phyloP scores from a whole-genome alignment of 2,797 vertebrate genomes.

The Falco biarmicus region DNA sequence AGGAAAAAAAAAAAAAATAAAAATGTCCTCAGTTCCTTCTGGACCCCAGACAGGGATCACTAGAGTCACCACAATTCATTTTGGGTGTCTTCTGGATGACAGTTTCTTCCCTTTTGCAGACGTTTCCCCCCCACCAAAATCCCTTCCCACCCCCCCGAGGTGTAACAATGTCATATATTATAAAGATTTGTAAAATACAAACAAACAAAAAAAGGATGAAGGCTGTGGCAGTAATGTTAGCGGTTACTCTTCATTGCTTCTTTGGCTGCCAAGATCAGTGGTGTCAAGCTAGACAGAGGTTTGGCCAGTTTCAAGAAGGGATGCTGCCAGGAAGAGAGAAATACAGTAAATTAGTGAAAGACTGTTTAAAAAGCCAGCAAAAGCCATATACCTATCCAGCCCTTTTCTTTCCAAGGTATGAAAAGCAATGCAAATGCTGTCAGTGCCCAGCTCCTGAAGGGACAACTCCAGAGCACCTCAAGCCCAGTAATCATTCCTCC shows the following conservation, averaged over 20 bases:
- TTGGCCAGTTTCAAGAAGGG: conserved; percentile 99
- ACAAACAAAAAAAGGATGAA: conserved; percentile 47
- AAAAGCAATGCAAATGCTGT: not conserved
- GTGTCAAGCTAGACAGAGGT: conserved; percentile 96
- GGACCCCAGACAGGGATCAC: conserved; percentile 64
- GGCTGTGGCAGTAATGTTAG: conserved; percentile 77
- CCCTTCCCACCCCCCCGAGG: conserved; percentile 57
- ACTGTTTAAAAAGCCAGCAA: not conserved
- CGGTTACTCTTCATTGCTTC: conserved; percentile 99
- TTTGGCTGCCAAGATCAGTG: conserved; percentile 98
- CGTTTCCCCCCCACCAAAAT: not conserved
- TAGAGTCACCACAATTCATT: conserved; percentile 36
- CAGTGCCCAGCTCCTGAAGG: not conserved
- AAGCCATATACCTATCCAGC: not conserved
- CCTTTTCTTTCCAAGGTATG: not conserved
- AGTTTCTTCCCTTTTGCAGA: conserved; percentile 68
- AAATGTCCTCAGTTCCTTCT: conserved; percentile 66
- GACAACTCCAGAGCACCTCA: not conserved
- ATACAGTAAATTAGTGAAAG: not conserved
- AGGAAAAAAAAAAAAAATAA: not conserved
- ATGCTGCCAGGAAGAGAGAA: conserved; percentile 82
- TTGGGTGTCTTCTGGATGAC: conserved; percentile 64
- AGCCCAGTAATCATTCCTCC: not conserved
- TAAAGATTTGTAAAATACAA: conserved; percentile 79
- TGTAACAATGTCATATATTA: conserved; percentile 80